These are phyloP conservation scores for Caenorhabditis sp. DNA, from an alignment of 2,888 invertebrate species.

Conservation along the genomic window DNA sequence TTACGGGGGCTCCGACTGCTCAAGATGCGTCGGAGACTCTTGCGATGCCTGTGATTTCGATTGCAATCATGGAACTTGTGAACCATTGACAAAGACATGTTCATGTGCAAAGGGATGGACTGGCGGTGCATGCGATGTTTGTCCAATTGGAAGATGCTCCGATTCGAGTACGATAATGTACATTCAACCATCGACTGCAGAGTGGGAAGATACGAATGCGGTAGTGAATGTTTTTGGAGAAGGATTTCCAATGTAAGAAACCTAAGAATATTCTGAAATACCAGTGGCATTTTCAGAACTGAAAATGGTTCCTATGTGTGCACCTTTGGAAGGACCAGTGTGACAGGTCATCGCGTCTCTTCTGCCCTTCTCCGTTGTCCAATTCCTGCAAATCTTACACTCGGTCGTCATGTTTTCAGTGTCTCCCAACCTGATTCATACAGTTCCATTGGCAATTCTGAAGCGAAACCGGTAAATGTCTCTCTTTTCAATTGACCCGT, in stretches of 20 bases:
- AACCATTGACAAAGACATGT: constrained; percentile 70
- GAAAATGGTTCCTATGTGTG: constrained; percentile 63
- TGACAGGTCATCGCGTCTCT: constrained; percentile 60
- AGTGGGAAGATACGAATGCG: constrained; percentile 59
- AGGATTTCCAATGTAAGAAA: constrained; percentile 40
- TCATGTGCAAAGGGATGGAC: constrained; percentile 73
- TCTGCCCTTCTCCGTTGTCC: constrained; percentile 63
- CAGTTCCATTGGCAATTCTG: constrained; percentile 20
- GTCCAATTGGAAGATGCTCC: constrained; percentile 53
- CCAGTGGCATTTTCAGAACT: constrained; percentile 59
- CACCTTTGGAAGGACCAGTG: constrained; percentile 64
- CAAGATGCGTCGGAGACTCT: constrained; percentile 56
- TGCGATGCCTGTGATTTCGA: constrained; percentile 73
- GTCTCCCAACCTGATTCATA: constrained; percentile 44
- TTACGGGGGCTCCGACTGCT: constrained; percentile 64
- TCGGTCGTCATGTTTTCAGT: constrained; percentile 69
- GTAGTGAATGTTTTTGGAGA: constrained; percentile 70
- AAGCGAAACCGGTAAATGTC: constrained; percentile 21
- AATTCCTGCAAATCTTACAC: constrained; percentile 66
- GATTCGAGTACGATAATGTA: constrained; percentile 44
- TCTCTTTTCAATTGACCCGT: not conserved
- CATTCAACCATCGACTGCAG: constrained; percentile 70
- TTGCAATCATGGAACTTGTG: constrained; percentile 76
- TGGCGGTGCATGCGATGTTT: constrained; percentile 78
- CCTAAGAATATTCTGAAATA: not conserved